These are phyloP conservation scores for Pristionchus japonicus DNA, from an alignment of 2,888 invertebrate genomes.

Conservation along the genomic window DNA sequence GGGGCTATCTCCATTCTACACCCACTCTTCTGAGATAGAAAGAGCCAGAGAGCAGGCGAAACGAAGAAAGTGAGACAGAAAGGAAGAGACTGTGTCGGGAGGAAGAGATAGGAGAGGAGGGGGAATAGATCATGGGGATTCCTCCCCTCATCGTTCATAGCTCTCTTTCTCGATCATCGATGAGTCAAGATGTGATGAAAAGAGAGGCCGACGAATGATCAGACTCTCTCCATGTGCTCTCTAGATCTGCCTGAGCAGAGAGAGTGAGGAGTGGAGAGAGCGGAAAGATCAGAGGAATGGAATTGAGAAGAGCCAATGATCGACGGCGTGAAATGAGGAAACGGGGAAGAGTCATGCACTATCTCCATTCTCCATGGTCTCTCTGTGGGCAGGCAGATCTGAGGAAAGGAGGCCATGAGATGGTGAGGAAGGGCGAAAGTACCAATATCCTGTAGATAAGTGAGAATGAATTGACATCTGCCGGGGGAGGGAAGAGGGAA, in stretches of 20 bases:
- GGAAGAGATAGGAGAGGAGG: not conserved
- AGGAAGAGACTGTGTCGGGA: not conserved
- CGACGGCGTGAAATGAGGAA: conserved; percentile 22
- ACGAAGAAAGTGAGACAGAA: too few relatives aligned
- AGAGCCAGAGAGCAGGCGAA: too few relatives aligned
- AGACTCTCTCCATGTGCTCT: not conserved
- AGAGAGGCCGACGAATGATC: not conserved
- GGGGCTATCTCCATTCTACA: too few relatives aligned
- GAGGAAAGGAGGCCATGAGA: not conserved
- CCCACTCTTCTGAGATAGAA: too few relatives aligned
- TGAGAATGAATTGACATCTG: conserved; percentile 44
- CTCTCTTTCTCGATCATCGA: conserved; percentile 14
- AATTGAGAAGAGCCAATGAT: not conserved
- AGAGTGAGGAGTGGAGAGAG: not conserved
- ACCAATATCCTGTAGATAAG: conserved; percentile 44
- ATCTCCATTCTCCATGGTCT: not conserved
- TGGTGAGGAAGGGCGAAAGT: conserved; percentile 26
- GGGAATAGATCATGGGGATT: conserved; percentile 34
- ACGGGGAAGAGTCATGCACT: not conserved
- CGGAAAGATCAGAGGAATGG: not conserved
- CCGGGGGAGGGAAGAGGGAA: not conserved
- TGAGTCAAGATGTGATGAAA: conserved; percentile 31
- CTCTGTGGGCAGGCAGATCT: not conserved
- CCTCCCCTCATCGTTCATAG: not conserved
- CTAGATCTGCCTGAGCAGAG: not conserved